phyloP scores from a whole-genome alignment of 2,888 invertebrate genomes.

The Crocallis elinguaria region DNA sequence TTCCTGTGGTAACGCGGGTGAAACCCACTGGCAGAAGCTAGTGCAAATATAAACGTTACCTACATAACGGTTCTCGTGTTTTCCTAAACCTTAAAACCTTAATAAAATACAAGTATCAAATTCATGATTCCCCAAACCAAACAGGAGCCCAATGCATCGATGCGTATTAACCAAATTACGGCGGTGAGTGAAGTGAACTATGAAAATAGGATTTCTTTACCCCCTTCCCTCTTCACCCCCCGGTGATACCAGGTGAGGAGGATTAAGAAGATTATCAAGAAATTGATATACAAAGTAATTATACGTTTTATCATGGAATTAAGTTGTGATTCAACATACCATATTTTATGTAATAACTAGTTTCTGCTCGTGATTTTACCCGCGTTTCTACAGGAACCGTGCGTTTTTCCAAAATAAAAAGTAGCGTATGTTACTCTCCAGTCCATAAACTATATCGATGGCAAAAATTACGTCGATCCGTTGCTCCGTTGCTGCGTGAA shows the following conservation, averaged over 20 bases:
- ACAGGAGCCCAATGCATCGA: constrained; percentile 77
- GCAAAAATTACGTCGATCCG: too few relatives aligned
- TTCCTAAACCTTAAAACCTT: neutral
- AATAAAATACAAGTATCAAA: constrained; percentile 59
- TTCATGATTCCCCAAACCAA: constrained; percentile 33
- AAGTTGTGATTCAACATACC: neutral
- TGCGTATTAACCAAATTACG: constrained; percentile 80
- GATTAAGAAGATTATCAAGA: constrained; percentile 76
- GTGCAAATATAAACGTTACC: too few relatives aligned
- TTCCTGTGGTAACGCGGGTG: too few relatives aligned
- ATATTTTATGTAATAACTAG: neutral
- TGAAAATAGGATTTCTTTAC: constrained; percentile 83
- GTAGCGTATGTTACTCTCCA: too few relatives aligned
- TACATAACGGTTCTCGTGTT: too few relatives aligned
- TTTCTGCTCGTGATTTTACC: too few relatives aligned
- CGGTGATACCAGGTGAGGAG: constrained; percentile 60
- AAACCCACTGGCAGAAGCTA: too few relatives aligned
- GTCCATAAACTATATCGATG: too few relatives aligned
- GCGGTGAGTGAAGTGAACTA: constrained; percentile 80
- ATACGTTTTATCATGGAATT: constrained; percentile 18
- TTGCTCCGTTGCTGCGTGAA: too few relatives aligned
- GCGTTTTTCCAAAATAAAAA: too few relatives aligned
- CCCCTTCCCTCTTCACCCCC: constrained; percentile 39
- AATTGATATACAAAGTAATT: constrained; percentile 58
- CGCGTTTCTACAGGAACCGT: too few relatives aligned